phyloP scores from a whole-genome alignment of 2,888 invertebrate species.

The Cistogaster globosa region DNA sequence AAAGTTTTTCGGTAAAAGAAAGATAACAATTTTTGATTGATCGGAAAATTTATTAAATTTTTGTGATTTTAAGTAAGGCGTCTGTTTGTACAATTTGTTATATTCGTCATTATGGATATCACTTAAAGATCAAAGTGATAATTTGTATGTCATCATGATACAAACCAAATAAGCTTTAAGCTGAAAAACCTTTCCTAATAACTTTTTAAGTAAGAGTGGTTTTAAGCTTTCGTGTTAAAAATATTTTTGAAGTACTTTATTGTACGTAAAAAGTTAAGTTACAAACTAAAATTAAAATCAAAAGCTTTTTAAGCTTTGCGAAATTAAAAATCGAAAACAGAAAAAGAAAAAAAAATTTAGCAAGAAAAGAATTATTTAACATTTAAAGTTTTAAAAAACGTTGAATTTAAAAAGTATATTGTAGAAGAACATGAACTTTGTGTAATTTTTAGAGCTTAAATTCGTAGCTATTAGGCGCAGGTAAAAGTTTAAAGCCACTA shows the following conservation, averaged over 20 bases:
- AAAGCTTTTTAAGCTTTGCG: conserved; percentile 63
- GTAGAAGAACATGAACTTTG: conserved; percentile 54
- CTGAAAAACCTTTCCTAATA: conserved; percentile 72
- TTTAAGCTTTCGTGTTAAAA: conserved; percentile 75
- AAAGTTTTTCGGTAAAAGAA: neutral
- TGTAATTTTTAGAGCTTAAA: conserved; percentile 58
- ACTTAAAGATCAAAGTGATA: conserved; percentile 74
- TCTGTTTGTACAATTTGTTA: conserved; percentile 74
- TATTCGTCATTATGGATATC: conserved; percentile 82
- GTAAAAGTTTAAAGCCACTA: conserved; percentile 74
- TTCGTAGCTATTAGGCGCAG: conserved; percentile 72
- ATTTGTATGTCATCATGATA: conserved; percentile 73
- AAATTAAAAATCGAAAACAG: conserved; percentile 50
- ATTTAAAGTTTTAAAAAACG: conserved; percentile 54
- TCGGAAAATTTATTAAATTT: conserved; percentile 58
- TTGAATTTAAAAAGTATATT: conserved; percentile 55
- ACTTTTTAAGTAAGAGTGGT: conserved; percentile 59
- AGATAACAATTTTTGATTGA: conserved; percentile 55
- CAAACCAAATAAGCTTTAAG: conserved; percentile 74
- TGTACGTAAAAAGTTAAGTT: conserved; percentile 48
- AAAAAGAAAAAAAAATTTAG: conserved; percentile 56
- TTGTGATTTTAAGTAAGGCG: conserved; percentile 59
- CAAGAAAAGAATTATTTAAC: conserved; percentile 52
- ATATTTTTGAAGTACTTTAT: conserved; percentile 63
- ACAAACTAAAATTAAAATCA: conserved; percentile 55